Evolutionary conservation across 2,888 invertebrate genomes (phyloP).

Genomic region (Eristalis pertinax): DNA sequence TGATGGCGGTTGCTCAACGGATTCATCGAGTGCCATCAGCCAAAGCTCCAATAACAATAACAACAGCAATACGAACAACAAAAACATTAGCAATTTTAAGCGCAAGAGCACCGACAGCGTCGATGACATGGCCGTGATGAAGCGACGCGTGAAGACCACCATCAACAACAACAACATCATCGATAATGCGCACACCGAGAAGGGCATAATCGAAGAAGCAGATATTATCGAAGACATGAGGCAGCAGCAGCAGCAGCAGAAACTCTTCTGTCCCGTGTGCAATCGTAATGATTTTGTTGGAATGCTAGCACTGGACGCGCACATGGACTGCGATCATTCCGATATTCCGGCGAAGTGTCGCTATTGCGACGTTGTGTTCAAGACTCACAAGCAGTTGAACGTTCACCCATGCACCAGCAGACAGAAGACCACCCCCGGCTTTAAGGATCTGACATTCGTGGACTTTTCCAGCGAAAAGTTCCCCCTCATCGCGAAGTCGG

Average conservation of each 20-base stretch:
- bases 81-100: constrained; percentile 75
- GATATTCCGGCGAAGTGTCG: constrained; percentile 87
- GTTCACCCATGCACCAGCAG: constrained; percentile 85
- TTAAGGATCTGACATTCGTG: constrained; percentile 88
- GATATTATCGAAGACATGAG: constrained; percentile 43
- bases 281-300: constrained; percentile 84
- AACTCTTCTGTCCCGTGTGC: constrained; percentile 85
- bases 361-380: constrained; percentile 88
- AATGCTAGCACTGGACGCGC: constrained; percentile 84
- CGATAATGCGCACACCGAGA: constrained; percentile 70
- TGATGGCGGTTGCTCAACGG: constrained; percentile 82
- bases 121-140: constrained; percentile 75
- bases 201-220: constrained; percentile 38
- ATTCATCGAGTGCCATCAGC: constrained; percentile 81
- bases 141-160: constrained; percentile 78
- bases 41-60: constrained; percentile 78
- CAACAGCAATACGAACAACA: constrained; percentile 80
- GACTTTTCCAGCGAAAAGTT: constrained; percentile 91
- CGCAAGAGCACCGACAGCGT: constrained; percentile 77
- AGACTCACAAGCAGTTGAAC: constrained; percentile 87
- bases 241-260: constrained; percentile 71
- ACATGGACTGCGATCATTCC: constrained; percentile 86
- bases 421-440: constrained; percentile 82
- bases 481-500: constrained; percentile 88
- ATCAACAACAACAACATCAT: constrained; percentile 77